A percentile compares a stretch with the other conserved stretches of the same genome.
Conservation (phyloP, 37 sponge, comb jelly and placozoan genomes). For the Mnemiopsis leidyi region DNA sequence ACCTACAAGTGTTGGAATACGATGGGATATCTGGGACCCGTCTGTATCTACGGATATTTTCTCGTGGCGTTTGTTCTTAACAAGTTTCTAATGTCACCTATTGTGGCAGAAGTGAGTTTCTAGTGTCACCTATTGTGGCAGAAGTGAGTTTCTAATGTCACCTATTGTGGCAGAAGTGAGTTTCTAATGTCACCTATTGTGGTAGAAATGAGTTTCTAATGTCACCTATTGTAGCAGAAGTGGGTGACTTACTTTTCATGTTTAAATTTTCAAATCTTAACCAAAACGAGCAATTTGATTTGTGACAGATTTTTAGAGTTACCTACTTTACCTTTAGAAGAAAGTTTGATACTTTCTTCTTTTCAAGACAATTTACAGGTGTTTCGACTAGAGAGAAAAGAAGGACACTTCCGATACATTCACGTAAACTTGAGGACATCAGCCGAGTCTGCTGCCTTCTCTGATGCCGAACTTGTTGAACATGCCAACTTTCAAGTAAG, state of each 20-base stretch:
- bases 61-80: neutral
- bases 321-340: too few relatives aligned
- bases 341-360: neutral
- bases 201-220: too few relatives aligned
- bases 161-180: too few relatives aligned
- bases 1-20: slow-evolving; percentile 53
- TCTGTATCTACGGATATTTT: slow-evolving; percentile 56
- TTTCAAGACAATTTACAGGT: neutral
- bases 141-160: too few relatives aligned
- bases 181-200: too few relatives aligned
- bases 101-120: neutral
- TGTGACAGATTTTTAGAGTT: too few relatives aligned
- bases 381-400: slow-evolving; percentile 10
- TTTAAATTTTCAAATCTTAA: too few relatives aligned
- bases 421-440: slow-evolving; percentile 10
- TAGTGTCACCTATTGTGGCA: too few relatives aligned
- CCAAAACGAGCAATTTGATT: too few relatives aligned
- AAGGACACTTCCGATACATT: slow-evolving; percentile 30
- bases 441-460: slow-evolving; percentile 46
- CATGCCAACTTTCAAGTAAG: neutral
- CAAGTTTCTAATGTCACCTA: slow-evolving; percentile 25
- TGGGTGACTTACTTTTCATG: too few relatives aligned
- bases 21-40: slow-evolving; percentile 49
- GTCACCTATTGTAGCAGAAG: too few relatives aligned
- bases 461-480: slow-evolving; percentile 14